Percentiles rank a stretch among this genome's conserved stretches.
These are phyloP conservation scores for Helicolenus hilgendorfi DNA, from an alignment of 2,797 vertebrate genomes.

Conservation along the genomic window DNA sequence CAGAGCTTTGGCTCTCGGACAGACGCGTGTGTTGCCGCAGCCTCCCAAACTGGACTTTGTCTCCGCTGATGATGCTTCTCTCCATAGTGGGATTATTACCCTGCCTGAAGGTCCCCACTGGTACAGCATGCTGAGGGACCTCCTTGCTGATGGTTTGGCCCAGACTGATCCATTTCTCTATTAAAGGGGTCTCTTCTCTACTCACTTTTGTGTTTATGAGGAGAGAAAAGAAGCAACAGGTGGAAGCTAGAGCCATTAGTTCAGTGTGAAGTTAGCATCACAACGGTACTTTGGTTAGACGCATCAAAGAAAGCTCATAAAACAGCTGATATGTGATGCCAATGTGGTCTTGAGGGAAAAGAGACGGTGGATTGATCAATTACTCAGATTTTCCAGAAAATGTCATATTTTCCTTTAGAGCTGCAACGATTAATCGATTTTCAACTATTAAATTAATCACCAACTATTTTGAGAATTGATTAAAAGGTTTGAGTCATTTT, in stretches of 20 bases:
- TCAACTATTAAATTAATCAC: no score
- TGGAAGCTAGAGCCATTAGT: conserved; percentile 63
- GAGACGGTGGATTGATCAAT: conserved; percentile 26
- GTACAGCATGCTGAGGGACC: conserved; percentile 31
- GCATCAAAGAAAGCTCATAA: background rate
- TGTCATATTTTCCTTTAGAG: background rate
- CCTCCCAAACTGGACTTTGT: conserved; percentile 73
- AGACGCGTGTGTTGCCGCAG: conserved; percentile 51
- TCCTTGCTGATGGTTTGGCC: conserved; percentile 35
- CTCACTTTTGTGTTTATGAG: conserved; percentile 67
- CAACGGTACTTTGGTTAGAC: conserved; percentile 35
- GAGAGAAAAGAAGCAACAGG: conserved; percentile 68
- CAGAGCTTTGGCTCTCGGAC: conserved; percentile 78
- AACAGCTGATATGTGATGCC: background rate
- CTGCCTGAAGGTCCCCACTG: conserved; percentile 32
- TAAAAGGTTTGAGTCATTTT: no score
- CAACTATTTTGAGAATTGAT: no score
- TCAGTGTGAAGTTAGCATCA: conserved; percentile 49
- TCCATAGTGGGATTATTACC: conserved; percentile 54
- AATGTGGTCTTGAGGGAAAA: conserved; percentile 26
- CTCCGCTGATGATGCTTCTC: conserved; percentile 76
- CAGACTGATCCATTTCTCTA: conserved; percentile 75
- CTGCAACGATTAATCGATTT: no score
- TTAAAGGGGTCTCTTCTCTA: conserved; percentile 46
- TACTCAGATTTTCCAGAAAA: background rate